Evolutionary conservation across 2,888 invertebrate genomes (phyloP).

Genomic region (Carabus problematicus): DNA sequence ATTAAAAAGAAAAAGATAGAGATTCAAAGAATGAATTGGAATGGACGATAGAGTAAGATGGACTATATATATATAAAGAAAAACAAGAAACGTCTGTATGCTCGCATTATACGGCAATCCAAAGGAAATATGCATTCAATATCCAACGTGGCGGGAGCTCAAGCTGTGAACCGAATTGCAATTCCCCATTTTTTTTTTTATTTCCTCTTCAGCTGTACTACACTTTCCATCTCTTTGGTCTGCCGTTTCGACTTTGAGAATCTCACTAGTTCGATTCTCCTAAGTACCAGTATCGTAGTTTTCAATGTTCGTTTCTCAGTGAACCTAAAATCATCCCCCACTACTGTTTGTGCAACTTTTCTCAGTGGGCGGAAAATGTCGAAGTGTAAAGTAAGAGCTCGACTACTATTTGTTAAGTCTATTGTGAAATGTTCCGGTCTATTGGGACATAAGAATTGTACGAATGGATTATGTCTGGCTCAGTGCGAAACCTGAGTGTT

Average conservation of each 20-base stretch:
- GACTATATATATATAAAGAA: background rate
- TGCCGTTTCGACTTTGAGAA: constrained; percentile 8
- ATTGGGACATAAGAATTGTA: no score
- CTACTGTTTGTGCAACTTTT: no score
- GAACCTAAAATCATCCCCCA: no score
- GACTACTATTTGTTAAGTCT: no score
- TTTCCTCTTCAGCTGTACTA: no score
- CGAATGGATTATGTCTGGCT: no score
- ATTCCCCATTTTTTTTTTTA: constrained; percentile 25
- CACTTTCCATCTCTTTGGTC: constrained; percentile 14
- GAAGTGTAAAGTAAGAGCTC: no score
- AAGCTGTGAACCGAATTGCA: constrained; percentile 41
- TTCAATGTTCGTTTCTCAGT: no score
- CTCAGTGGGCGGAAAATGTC: no score
- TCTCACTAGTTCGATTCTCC: no score
- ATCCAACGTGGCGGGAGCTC: constrained; percentile 27
- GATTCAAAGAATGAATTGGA: background rate
- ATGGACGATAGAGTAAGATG: background rate
- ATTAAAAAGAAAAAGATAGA: background rate
- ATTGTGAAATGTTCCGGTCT: no score
- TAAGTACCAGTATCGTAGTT: no score
- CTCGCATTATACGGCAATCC: constrained; percentile 14
- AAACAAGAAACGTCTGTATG: background rate
- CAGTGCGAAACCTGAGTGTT: background rate
- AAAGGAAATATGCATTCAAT: constrained; percentile 38